Conservation (phyloP, 2,797 vertebrate species). For the Siniperca undulata region DNA sequence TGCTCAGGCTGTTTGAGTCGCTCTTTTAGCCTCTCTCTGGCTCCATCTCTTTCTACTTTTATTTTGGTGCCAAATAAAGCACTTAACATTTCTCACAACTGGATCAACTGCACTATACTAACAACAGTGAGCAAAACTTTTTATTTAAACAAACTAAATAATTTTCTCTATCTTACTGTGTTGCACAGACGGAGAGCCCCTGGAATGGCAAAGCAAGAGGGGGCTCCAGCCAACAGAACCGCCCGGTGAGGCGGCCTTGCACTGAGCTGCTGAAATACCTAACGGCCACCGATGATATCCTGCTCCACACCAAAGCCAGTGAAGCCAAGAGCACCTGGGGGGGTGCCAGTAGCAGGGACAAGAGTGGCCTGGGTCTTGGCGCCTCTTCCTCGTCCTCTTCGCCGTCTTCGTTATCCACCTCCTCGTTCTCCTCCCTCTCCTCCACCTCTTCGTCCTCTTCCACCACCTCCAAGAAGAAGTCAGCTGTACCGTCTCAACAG, state of each 20-base stretch:
- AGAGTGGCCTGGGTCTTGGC: slow-evolving; percentile 85
- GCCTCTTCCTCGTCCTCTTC: slow-evolving; percentile 84
- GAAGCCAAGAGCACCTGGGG: slow-evolving; percentile 85
- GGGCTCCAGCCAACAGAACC: slow-evolving; percentile 94
- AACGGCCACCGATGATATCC: slow-evolving; percentile 95
- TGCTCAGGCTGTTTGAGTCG: slow-evolving; percentile 55
- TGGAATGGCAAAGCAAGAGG: slow-evolving; percentile 96
- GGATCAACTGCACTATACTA: slow-evolving; percentile 23
- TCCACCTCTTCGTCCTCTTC: slow-evolving; percentile 85
- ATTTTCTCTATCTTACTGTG: slow-evolving; percentile 12
- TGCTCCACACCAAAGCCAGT: slow-evolving; percentile 93
- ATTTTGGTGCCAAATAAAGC: slow-evolving; percentile 55
- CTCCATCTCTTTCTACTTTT: slow-evolving; percentile 48
- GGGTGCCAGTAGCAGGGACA: slow-evolving; percentile 89
- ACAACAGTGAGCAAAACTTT: slow-evolving; percentile 34
- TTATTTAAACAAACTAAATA: slow-evolving; percentile 38
- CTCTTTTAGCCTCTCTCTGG: slow-evolving; percentile 47
- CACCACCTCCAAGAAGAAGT: slow-evolving; percentile 96
- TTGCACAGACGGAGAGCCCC: slow-evolving; percentile 92
- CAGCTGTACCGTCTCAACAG: slow-evolving; percentile 83
- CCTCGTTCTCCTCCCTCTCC: slow-evolving; percentile 86
- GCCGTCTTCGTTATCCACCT: slow-evolving; percentile 86
- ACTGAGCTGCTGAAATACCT: slow-evolving; percentile 99
- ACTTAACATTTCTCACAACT: slow-evolving; percentile 52
- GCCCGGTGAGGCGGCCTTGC: slow-evolving; percentile 96